A percentile compares a stretch with the other conserved stretches of the same genome.
These are phyloP conservation scores for Oryzias celebensis DNA, from an alignment of 2,113 vertebrate genomes.

Conservation along the genomic window DNA sequence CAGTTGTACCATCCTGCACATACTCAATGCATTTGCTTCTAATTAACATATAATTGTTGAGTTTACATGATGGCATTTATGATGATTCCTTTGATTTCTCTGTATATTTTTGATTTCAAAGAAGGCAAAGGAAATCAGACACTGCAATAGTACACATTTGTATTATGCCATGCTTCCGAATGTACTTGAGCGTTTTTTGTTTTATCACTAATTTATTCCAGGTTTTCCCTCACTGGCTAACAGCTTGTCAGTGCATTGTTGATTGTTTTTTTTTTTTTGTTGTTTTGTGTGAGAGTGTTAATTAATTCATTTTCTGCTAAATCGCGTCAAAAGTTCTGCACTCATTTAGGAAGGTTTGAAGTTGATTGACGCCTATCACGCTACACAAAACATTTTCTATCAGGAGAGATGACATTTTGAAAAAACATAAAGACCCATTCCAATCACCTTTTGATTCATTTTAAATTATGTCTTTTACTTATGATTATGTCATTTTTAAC, in stretches of 20 bases:
- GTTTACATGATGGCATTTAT: conserved; percentile 67
- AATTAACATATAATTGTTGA: conserved; percentile 37
- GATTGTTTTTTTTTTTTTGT: conserved; percentile 2
- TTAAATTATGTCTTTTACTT: too few relatives aligned
- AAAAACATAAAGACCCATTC: background rate
- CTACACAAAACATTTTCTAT: background rate
- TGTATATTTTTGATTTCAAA: conserved; percentile 85
- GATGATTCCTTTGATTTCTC: conserved; percentile 72
- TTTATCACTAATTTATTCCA: conserved; percentile 12
- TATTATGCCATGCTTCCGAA: conserved; percentile 27
- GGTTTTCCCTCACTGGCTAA: conserved; percentile 37
- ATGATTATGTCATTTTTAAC: too few relatives aligned
- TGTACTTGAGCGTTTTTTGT: conserved; percentile 70
- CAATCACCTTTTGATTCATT: too few relatives aligned
- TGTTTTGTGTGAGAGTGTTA: conserved; percentile 43
- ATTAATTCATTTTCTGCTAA: conserved; percentile 53
- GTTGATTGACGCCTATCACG: conserved; percentile 17
- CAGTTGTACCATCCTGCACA: conserved; percentile 7
- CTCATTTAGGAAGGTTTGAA: conserved; percentile 29
- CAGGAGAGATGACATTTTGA: background rate
- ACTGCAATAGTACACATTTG: conserved; percentile 17
- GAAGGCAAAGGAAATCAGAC: conserved; percentile 49
- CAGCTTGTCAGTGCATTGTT: conserved; percentile 19
- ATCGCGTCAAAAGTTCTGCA: conserved; percentile 6
- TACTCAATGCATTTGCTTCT: conserved; percentile 6